Conservation (phyloP, 1,140 invertebrate species). For the Monomorium pharaonis region DNA sequence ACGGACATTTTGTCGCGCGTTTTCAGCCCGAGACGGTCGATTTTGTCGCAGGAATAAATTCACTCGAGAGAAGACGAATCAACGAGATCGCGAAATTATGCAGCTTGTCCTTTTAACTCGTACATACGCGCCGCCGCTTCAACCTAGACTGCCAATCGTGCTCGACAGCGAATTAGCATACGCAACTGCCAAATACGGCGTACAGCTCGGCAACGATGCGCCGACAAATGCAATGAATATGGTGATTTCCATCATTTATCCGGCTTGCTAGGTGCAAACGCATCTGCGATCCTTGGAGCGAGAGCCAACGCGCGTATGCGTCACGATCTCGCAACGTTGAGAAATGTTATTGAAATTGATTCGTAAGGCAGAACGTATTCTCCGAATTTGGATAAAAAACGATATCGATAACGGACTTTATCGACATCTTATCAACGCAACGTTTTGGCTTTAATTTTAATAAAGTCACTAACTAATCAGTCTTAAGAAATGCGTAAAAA, state of each 20-base stretch:
- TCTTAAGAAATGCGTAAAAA: background rate
- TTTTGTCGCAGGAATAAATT: slow-evolving; percentile 62
- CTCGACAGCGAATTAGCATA: slow-evolving; percentile 78
- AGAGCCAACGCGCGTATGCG: slow-evolving; percentile 55
- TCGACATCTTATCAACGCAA: slow-evolving; percentile 1
- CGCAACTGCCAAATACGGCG: slow-evolving; percentile 79
- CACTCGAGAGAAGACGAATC: slow-evolving; percentile 37
- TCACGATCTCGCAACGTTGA: slow-evolving; percentile 42
- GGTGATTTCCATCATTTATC: slow-evolving; percentile 81
- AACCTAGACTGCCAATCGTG: slow-evolving; percentile 64
- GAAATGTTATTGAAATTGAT: slow-evolving; percentile 56
- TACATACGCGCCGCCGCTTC: slow-evolving; percentile 28
- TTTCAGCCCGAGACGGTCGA: background rate
- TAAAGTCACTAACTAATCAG: background rate
- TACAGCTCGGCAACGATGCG: slow-evolving; percentile 68
- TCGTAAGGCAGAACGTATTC: slow-evolving; percentile 24
- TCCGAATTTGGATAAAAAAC: slow-evolving; percentile 16
- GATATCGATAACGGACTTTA: slow-evolving; percentile 17
- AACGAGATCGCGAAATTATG: slow-evolving; percentile 60
- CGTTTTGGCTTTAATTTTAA: background rate
- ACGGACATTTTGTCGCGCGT: slow-evolving; percentile 31
- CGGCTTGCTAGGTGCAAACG: slow-evolving; percentile 70
- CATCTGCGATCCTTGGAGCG: slow-evolving; percentile 59
- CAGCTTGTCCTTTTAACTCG: slow-evolving; percentile 64
- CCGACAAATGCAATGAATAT: slow-evolving; percentile 81